Conservation (phyloP, 2,888 invertebrate genomes). For the Cordylochernes scorpioides region DNA sequence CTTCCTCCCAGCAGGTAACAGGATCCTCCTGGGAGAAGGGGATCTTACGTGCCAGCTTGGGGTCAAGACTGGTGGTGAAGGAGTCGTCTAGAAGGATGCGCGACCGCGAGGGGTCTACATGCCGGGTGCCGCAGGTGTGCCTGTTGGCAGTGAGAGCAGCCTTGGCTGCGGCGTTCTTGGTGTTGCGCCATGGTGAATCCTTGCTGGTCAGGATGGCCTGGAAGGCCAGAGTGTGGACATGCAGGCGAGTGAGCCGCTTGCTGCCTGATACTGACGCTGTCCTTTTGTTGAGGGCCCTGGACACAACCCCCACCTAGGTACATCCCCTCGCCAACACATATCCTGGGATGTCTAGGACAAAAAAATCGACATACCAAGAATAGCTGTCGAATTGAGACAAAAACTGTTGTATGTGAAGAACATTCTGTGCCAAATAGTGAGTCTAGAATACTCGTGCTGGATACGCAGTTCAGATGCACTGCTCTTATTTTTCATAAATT, state of each 20-base stretch:
- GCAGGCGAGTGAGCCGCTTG: slow-evolving; percentile 40
- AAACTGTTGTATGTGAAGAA: no score
- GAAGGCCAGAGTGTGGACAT: slow-evolving; percentile 62
- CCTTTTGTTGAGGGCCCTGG: no score
- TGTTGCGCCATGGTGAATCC: slow-evolving; percentile 42
- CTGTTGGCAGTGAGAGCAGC: slow-evolving; percentile 53
- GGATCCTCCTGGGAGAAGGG: slow-evolving; percentile 39
- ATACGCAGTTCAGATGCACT: no score
- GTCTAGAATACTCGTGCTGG: no score
- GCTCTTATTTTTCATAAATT: no score
- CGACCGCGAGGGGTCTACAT: slow-evolving; percentile 28
- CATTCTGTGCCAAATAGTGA: no score
- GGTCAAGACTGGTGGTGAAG: slow-evolving; percentile 42
- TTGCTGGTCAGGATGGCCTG: slow-evolving; percentile 48
- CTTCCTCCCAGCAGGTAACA: slow-evolving; percentile 42
- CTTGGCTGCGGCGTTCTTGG: slow-evolving; percentile 49
- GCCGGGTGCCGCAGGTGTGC: slow-evolving; percentile 29
- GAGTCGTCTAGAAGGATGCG: slow-evolving; percentile 51
- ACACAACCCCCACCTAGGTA: no score
- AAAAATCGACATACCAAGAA: no score
- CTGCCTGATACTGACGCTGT: slow-evolving; percentile 24
- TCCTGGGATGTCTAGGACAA: no score
- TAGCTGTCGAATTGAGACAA: no score
- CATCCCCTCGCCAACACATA: no score
- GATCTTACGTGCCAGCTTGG: slow-evolving; percentile 29